phyloP scores from a whole-genome alignment of 2,113 vertebrate genomes.

The Apus apus region DNA sequence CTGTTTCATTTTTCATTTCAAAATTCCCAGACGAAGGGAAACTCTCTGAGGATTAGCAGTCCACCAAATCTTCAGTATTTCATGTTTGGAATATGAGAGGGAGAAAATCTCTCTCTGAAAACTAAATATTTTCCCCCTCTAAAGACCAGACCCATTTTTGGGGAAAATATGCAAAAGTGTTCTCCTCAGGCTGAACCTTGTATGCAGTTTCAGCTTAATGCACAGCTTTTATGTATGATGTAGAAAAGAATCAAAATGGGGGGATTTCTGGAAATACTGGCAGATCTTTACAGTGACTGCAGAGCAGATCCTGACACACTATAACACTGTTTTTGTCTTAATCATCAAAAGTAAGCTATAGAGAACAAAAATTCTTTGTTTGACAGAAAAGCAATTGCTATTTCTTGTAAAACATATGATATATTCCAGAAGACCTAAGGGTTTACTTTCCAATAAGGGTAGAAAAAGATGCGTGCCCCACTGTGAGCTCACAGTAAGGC shows the following conservation, averaged over 20 bases:
- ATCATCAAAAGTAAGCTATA: constrained; percentile 67
- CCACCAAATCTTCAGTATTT: constrained; percentile 24
- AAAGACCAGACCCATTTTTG: constrained; percentile 56
- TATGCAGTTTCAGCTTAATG: constrained; percentile 39
- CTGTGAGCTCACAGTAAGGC: constrained; percentile 80
- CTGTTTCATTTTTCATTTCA: constrained; percentile 56
- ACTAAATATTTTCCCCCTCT: constrained; percentile 53
- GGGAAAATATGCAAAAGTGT: constrained; percentile 56
- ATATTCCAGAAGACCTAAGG: constrained; percentile 92
- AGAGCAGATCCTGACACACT: constrained; percentile 36
- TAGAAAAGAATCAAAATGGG: constrained; percentile 4
- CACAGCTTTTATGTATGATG: constrained; percentile 8
- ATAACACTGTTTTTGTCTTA: constrained; percentile 40
- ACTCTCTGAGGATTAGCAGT: constrained; percentile 44
- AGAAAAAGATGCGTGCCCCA: constrained; percentile 75
- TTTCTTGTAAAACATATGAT: constrained; percentile 86
- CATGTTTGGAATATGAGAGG: constrained; percentile 49
- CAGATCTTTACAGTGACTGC: neutral
- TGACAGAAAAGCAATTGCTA: constrained; percentile 56
- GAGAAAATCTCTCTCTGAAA: constrained; percentile 43
- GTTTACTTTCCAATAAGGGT: constrained; percentile 87
- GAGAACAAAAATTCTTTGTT: constrained; percentile 41
- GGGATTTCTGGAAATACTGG: neutral
- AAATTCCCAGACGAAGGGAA: constrained; percentile 36
- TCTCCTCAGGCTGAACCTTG: constrained; percentile 44